phyloP scores from a whole-genome alignment of 2,888 invertebrate species.

The Corbicula japonica region DNA sequence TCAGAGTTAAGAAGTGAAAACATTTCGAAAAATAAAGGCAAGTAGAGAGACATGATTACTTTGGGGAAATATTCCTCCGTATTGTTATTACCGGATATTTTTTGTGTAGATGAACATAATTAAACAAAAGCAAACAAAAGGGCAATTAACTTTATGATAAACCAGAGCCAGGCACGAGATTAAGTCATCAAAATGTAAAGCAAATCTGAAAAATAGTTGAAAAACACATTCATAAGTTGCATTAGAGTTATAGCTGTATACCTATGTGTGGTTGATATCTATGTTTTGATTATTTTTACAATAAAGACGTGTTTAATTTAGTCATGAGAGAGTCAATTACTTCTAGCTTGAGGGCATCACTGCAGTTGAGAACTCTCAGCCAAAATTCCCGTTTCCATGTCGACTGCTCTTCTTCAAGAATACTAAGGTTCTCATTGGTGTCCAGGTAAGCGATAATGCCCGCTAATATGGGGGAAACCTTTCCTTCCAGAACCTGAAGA shows the following conservation, averaged over 20 bases:
- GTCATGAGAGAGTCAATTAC: too few species aligned
- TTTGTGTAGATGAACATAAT: too few species aligned
- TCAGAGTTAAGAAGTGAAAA: too few species aligned
- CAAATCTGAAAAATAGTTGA: neutral
- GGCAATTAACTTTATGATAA: too few species aligned
- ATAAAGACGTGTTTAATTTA: too few species aligned
- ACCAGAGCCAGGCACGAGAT: too few species aligned
- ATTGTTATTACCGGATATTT: too few species aligned
- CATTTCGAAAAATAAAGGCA: too few species aligned
- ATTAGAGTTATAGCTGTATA: neutral
- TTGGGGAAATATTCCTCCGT: too few species aligned
- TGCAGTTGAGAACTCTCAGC: constrained; percentile 70
- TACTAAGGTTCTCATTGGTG: constrained; percentile 79
- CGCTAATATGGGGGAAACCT: constrained; percentile 78
- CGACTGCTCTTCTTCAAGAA: constrained; percentile 52
- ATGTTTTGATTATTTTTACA: too few species aligned
- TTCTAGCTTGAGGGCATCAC: constrained; percentile 59
- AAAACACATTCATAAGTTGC: neutral
- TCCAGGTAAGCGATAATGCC: constrained; percentile 80
- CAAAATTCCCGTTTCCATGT: constrained; percentile 76
- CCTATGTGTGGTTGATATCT: neutral
- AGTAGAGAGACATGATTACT: too few species aligned
- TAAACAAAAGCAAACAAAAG: too few species aligned
- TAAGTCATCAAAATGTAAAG: neutral
- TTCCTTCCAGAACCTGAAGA: constrained; percentile 73